Conservation (phyloP, 2,113 vertebrate species). For the Dryoscopus gambensis region DNA sequence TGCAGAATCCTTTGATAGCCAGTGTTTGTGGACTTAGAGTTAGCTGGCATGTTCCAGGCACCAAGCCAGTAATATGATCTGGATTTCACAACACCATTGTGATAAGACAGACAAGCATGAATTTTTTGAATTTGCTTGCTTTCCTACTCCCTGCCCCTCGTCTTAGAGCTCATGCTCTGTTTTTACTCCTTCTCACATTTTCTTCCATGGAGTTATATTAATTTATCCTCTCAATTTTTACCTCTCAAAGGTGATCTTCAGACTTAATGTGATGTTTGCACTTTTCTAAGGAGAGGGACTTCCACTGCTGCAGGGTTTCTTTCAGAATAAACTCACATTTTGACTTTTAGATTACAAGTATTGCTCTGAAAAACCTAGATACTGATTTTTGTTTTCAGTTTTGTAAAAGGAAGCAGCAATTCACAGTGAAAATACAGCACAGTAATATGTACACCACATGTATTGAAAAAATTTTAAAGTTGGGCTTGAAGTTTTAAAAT, state of each 20-base stretch:
- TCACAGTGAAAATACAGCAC: not conserved
- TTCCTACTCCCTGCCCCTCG: not conserved
- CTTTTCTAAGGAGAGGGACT: not conserved
- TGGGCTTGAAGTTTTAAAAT: not conserved
- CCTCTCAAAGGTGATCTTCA: not conserved
- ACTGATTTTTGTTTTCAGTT: not conserved
- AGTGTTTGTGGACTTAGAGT: not conserved
- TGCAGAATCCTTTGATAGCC: not conserved
- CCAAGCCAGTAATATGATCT: conserved; percentile 27
- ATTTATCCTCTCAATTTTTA: not conserved
- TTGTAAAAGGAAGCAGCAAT: not conserved
- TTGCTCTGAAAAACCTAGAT: not conserved
- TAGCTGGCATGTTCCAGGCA: conserved; percentile 14
- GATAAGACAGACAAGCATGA: conserved; percentile 16
- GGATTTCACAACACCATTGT: conserved; percentile 8
- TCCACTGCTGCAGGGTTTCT: not conserved
- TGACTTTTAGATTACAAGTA: not conserved
- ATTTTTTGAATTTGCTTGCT: not conserved
- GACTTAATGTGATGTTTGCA: not conserved
- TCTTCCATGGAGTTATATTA: not conserved
- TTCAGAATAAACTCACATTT: not conserved
- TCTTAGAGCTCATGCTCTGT: not conserved
- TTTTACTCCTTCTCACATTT: not conserved
- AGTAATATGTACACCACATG: not conserved
- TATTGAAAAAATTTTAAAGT: not conserved